Evolutionary conservation across 1,140 invertebrate species (phyloP).

Genomic region (Camponotus pennsylvanicus): DNA sequence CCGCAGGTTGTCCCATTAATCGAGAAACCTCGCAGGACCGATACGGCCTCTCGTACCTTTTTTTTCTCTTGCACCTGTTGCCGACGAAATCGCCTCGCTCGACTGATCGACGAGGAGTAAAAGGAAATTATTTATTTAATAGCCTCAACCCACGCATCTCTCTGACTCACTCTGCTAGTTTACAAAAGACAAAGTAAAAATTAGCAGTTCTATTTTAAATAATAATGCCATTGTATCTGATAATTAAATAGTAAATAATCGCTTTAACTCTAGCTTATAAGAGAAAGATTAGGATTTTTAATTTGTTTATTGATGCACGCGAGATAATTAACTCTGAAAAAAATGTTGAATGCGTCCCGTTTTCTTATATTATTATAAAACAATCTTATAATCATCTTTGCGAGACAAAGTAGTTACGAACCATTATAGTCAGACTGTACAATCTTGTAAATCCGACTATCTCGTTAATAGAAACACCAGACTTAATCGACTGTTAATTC

Average conservation of each 20-base stretch:
- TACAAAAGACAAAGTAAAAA: background rate
- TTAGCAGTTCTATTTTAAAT: no score
- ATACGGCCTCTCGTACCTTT: constrained; percentile 47
- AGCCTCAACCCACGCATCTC: background rate
- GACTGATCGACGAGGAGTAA: constrained; percentile 59
- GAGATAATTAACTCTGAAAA: background rate
- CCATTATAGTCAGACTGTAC: background rate
- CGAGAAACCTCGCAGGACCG: constrained; percentile 68
- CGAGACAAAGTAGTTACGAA: background rate
- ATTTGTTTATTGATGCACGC: background rate
- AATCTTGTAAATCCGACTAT: background rate
- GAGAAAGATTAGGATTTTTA: background rate
- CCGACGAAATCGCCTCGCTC: constrained; percentile 62
- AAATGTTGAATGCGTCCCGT: background rate
- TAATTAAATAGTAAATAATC: no score
- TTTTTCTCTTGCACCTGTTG: constrained; percentile 68
- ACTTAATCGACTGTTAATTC: constrained; percentile 28
- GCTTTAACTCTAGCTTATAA: no score
- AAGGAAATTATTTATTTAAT: constrained; percentile 70
- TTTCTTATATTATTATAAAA: background rate
- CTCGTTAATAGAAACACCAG: background rate
- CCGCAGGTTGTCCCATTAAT: constrained; percentile 67
- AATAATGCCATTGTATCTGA: no score
- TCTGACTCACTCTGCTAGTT: constrained; percentile 8
- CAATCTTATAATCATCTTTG: background rate